Percentiles rank a stretch among this genome's conserved stretches.
phyloP scores from a whole-genome alignment of 2,113 vertebrate genomes.

The Chionomys nivalis region DNA sequence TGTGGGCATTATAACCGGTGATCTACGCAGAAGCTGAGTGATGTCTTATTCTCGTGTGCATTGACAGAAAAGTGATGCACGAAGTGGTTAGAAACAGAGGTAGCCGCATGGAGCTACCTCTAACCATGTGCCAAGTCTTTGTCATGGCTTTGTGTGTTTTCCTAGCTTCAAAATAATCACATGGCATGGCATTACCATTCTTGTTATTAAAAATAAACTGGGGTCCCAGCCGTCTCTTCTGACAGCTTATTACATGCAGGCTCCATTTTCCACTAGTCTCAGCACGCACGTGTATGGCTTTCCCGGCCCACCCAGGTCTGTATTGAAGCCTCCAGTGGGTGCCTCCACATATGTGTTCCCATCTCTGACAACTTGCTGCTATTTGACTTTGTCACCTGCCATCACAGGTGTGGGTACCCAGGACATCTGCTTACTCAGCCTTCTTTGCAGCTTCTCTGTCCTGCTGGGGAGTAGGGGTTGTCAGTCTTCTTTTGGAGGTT shows the following conservation, averaged over 20 bases:
- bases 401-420: not conserved
- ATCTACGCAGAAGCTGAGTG: not conserved
- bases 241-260: not conserved
- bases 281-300: accelerated
- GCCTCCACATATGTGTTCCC: too few species aligned
- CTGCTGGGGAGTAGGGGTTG: accelerated
- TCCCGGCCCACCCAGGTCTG: too few species aligned
- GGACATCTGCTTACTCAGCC: not conserved
- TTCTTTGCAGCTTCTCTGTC: not conserved
- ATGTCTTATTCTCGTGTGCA: not conserved
- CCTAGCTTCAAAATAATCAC: accelerated
- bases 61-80: not conserved
- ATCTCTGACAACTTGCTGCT: not conserved
- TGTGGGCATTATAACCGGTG: not conserved
- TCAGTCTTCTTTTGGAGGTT: not conserved
- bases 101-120: not conserved
- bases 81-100: not conserved
- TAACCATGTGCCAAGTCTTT: too few species aligned
- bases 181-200: not conserved
- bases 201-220: not conserved
- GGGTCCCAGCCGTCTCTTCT: not conserved
- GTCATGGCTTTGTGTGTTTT: not conserved
- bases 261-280: not conserved
- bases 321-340: not conserved
- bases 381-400: not conserved